phyloP scores from a whole-genome alignment of 92 coral and sea anemone genomes.

The Isaurus tuberculatus region DNA sequence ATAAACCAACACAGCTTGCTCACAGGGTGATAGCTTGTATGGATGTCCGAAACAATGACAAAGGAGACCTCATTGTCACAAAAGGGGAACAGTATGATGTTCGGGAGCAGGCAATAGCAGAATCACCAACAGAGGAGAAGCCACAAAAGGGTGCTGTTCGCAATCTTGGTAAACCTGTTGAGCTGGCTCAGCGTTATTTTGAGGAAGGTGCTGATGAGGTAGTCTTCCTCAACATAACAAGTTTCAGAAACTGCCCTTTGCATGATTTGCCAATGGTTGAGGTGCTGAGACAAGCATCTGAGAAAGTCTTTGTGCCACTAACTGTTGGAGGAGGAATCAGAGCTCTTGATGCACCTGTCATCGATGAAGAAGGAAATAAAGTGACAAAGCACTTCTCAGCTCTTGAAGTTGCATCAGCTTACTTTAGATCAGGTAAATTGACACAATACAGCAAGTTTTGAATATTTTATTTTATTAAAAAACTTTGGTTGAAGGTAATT shows the following conservation, averaged over 20 bases:
- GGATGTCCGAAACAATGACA: conserved; percentile 63
- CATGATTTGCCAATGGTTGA: conserved; percentile 67
- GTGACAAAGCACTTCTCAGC: conserved; percentile 53
- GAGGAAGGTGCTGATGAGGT: conserved; percentile 70
- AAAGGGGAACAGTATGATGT: conserved; percentile 74
- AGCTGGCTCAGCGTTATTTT: conserved; percentile 57
- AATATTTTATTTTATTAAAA: too few species aligned
- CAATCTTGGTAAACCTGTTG: conserved; percentile 66
- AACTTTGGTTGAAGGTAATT: too few species aligned
- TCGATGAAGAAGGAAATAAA: conserved; percentile 21
- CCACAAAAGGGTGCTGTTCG: conserved; percentile 56
- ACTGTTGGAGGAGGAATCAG: conserved; percentile 73
- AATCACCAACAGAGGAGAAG: conserved; percentile 1
- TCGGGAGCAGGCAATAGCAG: conserved; percentile 31
- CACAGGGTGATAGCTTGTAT: conserved; percentile 62
- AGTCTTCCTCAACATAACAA: conserved; percentile 63
- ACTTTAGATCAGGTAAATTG: conserved; percentile 64
- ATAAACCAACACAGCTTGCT: conserved; percentile 55
- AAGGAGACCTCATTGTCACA: conserved; percentile 66
- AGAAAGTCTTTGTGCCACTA: conserved; percentile 66
- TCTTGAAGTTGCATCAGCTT: conserved; percentile 64
- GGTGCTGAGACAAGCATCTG: conserved; percentile 58
- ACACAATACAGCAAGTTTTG: too few species aligned
- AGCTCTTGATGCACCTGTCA: conserved; percentile 48
- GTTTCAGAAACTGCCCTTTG: conserved; percentile 66